phyloP scores from a whole-genome alignment of 2,888 invertebrate genomes.

The Nymphalis c-album region DNA sequence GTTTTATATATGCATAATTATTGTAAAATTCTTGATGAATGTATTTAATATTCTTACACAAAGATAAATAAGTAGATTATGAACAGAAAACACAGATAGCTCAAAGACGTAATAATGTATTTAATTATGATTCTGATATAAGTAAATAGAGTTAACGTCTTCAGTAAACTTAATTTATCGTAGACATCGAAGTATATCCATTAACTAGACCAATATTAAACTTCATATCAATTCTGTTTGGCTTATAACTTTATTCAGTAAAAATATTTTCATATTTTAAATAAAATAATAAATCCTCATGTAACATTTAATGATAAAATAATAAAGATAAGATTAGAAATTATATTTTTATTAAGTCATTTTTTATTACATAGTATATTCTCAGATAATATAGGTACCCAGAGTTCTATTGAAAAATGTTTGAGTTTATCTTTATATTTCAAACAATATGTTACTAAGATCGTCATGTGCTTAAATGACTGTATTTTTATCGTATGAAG shows the following conservation, averaged over 20 bases:
- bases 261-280: no score
- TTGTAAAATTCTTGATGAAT: not conserved
- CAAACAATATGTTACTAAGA: not conserved
- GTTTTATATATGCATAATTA: no score
- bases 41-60: not conserved
- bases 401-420: not conserved
- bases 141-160: not conserved
- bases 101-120: conserved; percentile 2
- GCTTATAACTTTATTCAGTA: not conserved
- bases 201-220: not conserved
- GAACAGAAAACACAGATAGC: not conserved
- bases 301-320: conserved; percentile 5
- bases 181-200: not conserved
- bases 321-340: not conserved
- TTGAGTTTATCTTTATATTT: not conserved
- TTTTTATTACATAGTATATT: not conserved
- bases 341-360: not conserved
- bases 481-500: not conserved
- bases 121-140: not conserved
- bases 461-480: not conserved
- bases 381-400: conserved; percentile 1
- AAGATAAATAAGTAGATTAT: not conserved
- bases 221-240: not conserved
- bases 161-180: not conserved
- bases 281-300: not conserved